Percentiles rank a stretch among this genome's conserved stretches.
These are phyloP conservation scores for Oceanodroma leucorhoa DNA, from an alignment of 2,797 vertebrate species.

Conservation along the genomic window DNA sequence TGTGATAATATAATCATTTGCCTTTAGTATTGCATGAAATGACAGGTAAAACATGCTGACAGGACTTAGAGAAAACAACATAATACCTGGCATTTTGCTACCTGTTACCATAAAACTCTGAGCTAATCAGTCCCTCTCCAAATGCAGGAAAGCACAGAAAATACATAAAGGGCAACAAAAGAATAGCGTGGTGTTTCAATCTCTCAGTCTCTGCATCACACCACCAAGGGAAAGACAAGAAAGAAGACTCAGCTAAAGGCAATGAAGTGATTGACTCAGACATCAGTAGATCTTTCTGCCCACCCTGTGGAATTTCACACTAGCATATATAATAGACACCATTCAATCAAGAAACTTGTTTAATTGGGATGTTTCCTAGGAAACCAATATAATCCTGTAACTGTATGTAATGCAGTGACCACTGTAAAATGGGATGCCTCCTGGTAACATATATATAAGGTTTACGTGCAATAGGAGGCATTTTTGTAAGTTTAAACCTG, in stretches of 20 bases:
- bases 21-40: background rate
- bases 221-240: background rate
- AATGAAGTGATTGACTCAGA: background rate
- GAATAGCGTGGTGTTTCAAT: background rate
- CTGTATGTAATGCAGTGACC: background rate
- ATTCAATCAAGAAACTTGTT: background rate
- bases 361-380: background rate
- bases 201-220: background rate
- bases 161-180: background rate
- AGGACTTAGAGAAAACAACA: slow-evolving; percentile 8
- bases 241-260: background rate
- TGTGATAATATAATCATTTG: slow-evolving; percentile 6
- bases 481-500: background rate
- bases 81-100: background rate
- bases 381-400: background rate
- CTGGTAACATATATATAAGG: background rate
- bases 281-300: background rate
- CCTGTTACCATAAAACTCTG: background rate
- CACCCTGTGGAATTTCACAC: background rate
- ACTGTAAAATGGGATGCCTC: background rate
- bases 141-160: background rate
- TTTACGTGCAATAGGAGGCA: background rate
- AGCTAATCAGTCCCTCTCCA: background rate
- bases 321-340: background rate
- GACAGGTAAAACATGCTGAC: background rate